These are phyloP conservation scores for Cosmia pyralina DNA, from an alignment of 2,888 invertebrate species.

Conservation along the genomic window DNA sequence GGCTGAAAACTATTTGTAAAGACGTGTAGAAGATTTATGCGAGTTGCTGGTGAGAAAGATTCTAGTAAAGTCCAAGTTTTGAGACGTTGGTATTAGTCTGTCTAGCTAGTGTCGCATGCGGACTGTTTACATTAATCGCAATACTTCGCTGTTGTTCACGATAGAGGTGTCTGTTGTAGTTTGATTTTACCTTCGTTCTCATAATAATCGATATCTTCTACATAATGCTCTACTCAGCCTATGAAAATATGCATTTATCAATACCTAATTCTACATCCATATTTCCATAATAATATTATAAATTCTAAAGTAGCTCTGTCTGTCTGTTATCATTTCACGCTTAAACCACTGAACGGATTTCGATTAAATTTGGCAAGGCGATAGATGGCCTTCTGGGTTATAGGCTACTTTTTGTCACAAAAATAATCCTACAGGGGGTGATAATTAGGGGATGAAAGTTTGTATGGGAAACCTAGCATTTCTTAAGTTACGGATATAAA, in stretches of 20 bases:
- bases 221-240: neutral
- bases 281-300: too few relatives aligned
- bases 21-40: constrained; percentile 25
- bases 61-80: constrained; percentile 36
- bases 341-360: too few relatives aligned
- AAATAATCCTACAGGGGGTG: too few relatives aligned
- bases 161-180: neutral
- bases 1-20: constrained; percentile 35
- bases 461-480: too few relatives aligned
- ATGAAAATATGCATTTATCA: neutral
- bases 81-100: constrained; percentile 30
- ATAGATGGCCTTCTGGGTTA: too few relatives aligned
- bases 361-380: too few relatives aligned
- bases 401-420: too few relatives aligned
- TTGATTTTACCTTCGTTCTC: neutral
- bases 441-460: too few relatives aligned
- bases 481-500: too few relatives aligned
- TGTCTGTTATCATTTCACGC: too few relatives aligned
- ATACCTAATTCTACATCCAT: too few relatives aligned
- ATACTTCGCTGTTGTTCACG: constrained; percentile 53
- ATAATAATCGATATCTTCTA: constrained; percentile 6
- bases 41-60: constrained; percentile 42
- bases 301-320: too few relatives aligned
- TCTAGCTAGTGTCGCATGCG: constrained; percentile 55
- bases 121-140: constrained; percentile 66